A percentile compares a stretch with the other conserved stretches of the same genome.
These are phyloP conservation scores for Philhelius pedissequus DNA, from an alignment of 2,888 invertebrate species.

Conservation along the genomic window DNA sequence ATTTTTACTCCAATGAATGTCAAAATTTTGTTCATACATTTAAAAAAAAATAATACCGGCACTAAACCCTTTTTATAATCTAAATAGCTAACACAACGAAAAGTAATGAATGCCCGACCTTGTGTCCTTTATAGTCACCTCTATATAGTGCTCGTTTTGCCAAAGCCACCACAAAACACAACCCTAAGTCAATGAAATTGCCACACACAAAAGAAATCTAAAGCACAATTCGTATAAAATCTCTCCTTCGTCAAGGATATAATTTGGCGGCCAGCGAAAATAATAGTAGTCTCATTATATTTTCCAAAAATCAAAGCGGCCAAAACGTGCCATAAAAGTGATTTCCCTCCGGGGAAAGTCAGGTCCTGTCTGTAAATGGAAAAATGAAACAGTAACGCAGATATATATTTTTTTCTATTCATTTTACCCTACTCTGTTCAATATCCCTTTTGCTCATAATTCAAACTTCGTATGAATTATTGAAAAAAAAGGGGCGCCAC, in stretches of 20 bases:
- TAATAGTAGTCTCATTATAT: constrained; percentile 44
- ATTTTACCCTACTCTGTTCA: constrained; percentile 18
- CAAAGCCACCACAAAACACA: not conserved
- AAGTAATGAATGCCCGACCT: constrained; percentile 34
- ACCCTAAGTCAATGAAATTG: constrained; percentile 37
- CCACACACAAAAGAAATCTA: not conserved
- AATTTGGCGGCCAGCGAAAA: constrained; percentile 28
- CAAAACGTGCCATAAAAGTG: constrained; percentile 2
- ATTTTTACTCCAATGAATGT: constrained; percentile 49
- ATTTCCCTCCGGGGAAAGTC: constrained; percentile 20
- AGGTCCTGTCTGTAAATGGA: constrained; percentile 39
- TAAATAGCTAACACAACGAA: not conserved
- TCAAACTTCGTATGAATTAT: constrained; percentile 48
- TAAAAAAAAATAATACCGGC: not conserved
- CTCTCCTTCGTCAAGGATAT: not conserved
- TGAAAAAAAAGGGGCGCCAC: constrained; percentile 44
- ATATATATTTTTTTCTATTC: not conserved
- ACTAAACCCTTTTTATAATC: constrained; percentile 26
- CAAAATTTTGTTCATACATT: constrained; percentile 51
- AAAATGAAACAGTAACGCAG: constrained; percentile 2
- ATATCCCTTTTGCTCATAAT: constrained; percentile 31
- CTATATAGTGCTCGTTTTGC: not conserved
- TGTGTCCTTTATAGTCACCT: constrained; percentile 1
- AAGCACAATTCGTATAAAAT: constrained; percentile 13
- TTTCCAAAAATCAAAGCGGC: constrained; percentile 28